Evolutionary conservation across 1,140 invertebrate genomes (phyloP), one percentile per base, ranked within the genome.

Genomic region (Camponotus pennsylvanicus): DNA sequence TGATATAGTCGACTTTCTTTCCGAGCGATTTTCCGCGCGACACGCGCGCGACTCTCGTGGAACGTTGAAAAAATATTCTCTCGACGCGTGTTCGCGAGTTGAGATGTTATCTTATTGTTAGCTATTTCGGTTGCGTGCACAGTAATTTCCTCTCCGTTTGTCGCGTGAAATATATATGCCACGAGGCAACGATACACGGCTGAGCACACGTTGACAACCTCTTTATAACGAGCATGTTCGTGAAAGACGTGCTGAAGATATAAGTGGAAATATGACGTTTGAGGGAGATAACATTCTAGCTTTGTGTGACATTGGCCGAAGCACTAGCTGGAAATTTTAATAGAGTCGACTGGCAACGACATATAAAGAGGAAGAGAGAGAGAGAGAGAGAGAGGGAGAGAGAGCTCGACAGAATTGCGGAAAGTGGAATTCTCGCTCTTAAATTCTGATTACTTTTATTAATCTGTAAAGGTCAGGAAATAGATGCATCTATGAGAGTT

Each of bases 221-320:
- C 55, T 75, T 83, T 75, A 55, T 75, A 49, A 55, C 63, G 15
- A 75, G 79, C 55, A 27, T 11, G 55, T 71, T 73, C 40, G 55
- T 61, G 40, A 45, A 40, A 70, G 40, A 45, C 3, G 27, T 27
- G 69, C 42, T 73, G 69, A 83, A 83, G 55, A 83, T n/a, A n/a
- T 73, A 73, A 83, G 79, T 83, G 55, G 42, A 83, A 83, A 73
- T 83, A 63, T 75, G 32, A 82, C 67, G 40, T 82, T 57, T 61
- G 45, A 49, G 40, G 3, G 37, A 82, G 69, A 83, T 73, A 73
- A 61, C 27, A 55, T 73, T 15, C 69, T 18, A 45, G 69, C 27
- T 83, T 49, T 27, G 40, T 73, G 55, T 61, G 61, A 83, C 42
- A 9, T 83, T 34, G n/a, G 55, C n/a, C 40, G 42, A 83, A 83